Evolutionary conservation across 2,113 vertebrate species (phyloP).

Genomic region (Lutjanus erythropterus): DNA sequence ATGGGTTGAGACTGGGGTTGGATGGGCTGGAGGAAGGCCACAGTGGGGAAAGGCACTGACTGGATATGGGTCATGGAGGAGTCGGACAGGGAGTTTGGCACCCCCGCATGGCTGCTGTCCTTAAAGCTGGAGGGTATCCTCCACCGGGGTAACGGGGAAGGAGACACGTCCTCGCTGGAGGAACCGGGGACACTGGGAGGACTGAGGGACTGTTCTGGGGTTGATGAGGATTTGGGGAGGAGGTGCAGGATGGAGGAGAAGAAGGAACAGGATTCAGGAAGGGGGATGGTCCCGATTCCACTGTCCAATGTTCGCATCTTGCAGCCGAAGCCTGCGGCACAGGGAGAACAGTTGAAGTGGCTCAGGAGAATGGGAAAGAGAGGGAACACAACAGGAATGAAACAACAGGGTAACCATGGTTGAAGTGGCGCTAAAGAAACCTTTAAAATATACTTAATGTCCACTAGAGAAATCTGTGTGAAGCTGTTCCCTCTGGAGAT

Average conservation of each 20-base stretch:
- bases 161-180: constrained; percentile 71
- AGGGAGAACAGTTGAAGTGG: constrained; percentile 77
- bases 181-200: constrained; percentile 74
- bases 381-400: constrained; percentile 49
- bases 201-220: constrained; percentile 77
- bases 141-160: constrained; percentile 81
- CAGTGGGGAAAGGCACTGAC: constrained; percentile 81
- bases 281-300: constrained; percentile 93
- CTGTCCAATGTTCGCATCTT: constrained; percentile 95
- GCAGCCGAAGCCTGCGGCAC: constrained; percentile 88
- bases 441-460: not conserved
- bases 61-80: constrained; percentile 83
- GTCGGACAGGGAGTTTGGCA: constrained; percentile 86
- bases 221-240: constrained; percentile 82
- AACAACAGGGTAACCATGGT: constrained; percentile 59
- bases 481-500: not conserved
- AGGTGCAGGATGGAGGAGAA: constrained; percentile 84
- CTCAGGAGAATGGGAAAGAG: constrained; percentile 6
- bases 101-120: constrained; percentile 73
- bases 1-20: constrained; percentile 68
- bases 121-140: constrained; percentile 74
- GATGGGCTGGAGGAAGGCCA: constrained; percentile 81
- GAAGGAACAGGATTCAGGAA: constrained; percentile 90
- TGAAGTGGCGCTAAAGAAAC: constrained; percentile 63
- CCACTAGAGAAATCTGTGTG: not conserved